Evolutionary conservation across 2,888 invertebrate genomes (phyloP), one percentile per base, ranked within the genome.

Genomic region (Pristionchus fissidentatus): DNA sequence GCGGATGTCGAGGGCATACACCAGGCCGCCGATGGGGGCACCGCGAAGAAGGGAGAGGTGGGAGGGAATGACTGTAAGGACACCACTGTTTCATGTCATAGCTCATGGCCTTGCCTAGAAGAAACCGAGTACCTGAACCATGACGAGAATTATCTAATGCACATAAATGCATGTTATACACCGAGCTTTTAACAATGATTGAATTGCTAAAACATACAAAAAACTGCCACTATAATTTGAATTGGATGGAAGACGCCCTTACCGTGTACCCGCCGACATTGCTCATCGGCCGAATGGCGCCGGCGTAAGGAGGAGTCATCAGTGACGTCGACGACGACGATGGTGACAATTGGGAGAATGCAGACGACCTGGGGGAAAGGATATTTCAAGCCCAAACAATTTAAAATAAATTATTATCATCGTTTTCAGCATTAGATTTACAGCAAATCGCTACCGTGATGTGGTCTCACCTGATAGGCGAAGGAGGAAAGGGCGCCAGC

Each of bases 251-350:
- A n/a, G n/a, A n/a, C n/a, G n/a, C 15, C 32, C 35, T 35, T 43
- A 43, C 43, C 29, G 32, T 8, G 49, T 77, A 77, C 32, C 70
- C 70, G 19, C 38, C 38, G 1, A 38, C 66, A 66, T 32, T 41
- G 70, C 70, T 41, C 55, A 79, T 57, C 26, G 79, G 79, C 19
- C 79, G n/a, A 26, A 79, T 79, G 38, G 79, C 79, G 2, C 79
- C 79, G 10, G 79, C 79, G n/a, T 79, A 79, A 1, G 62, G 62
- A 29, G 80, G 80, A 62, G 80, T 46, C 60, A 81, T 49, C 1
- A 81, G 43, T 3, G 52, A 57, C 0, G 70, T 38, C 0, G 55
- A 70, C 35, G 73, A 70, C 5, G 66, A 55, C 1, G 46, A 43
- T 1, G 83, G 83, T 43, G 83, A 83, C 41, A 73, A 38, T 46